Evolutionary conservation across 2,797 vertebrate species (phyloP).

Genomic region (Apogon talboti): DNA sequence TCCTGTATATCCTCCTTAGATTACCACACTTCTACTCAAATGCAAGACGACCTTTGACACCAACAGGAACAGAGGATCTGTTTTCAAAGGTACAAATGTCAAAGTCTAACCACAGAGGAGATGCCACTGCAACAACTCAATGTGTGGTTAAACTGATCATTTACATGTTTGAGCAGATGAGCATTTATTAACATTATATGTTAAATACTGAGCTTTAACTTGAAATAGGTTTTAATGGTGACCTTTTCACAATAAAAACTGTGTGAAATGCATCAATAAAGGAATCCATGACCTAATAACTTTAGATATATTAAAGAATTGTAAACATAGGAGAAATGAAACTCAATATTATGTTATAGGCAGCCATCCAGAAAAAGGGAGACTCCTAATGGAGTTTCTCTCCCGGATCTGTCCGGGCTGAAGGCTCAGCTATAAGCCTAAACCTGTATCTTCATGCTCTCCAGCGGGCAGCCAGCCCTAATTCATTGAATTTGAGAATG

Average conservation of each 20-base stretch:
- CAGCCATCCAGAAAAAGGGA: constrained; percentile 56
- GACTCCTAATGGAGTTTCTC: constrained; percentile 59
- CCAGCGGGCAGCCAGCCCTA: constrained; percentile 59
- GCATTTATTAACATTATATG: not conserved
- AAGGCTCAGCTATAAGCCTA: constrained; percentile 58
- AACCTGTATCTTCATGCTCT: constrained; percentile 61
- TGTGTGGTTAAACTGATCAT: constrained; percentile 1
- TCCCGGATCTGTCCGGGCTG: constrained; percentile 49
- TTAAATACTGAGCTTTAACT: constrained; percentile 28
- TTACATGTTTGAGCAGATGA: not conserved
- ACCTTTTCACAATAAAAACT: constrained; percentile 30
- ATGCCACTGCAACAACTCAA: constrained; percentile 42
- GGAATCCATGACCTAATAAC: constrained; percentile 47
- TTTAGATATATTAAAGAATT: constrained; percentile 41
- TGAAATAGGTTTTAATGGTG: constrained; percentile 21
- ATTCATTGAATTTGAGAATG: constrained; percentile 77
- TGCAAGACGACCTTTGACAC: constrained; percentile 61
- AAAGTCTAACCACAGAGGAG: constrained; percentile 56
- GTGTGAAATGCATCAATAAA: constrained; percentile 53
- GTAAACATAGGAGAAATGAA: constrained; percentile 53
- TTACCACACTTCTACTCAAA: constrained; percentile 19
- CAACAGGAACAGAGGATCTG: constrained; percentile 32
- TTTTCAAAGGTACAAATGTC: constrained; percentile 12
- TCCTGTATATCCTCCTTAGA: constrained; percentile 31
- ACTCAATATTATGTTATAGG: constrained; percentile 63